Percentiles rank a stretch among this genome's conserved stretches.
phyloP scores from a whole-genome alignment of 2,797 vertebrate species.

The Chelidonichthys spinosus region DNA sequence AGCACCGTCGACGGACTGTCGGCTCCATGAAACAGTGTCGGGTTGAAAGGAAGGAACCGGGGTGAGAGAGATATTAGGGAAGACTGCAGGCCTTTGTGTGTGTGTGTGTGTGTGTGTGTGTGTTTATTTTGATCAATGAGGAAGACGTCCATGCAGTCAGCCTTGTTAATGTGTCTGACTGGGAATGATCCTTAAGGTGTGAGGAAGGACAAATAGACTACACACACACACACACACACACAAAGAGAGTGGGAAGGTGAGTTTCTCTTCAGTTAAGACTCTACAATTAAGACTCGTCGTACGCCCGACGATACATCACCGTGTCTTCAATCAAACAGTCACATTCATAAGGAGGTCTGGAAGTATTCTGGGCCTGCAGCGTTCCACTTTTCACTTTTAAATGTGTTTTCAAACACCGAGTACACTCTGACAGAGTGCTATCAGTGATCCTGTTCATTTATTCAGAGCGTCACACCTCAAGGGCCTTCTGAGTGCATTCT shows the following conservation, averaged over 20 bases:
- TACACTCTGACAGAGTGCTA: constrained; percentile 42
- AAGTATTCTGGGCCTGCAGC: constrained; percentile 27
- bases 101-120: constrained; percentile 32
- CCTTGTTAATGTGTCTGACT: constrained; percentile 71
- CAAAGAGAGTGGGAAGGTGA: constrained; percentile 14
- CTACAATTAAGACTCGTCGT: constrained; percentile 36
- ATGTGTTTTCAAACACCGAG: constrained; percentile 48
- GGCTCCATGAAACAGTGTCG: constrained; percentile 44
- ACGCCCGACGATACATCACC: constrained; percentile 1
- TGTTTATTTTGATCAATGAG: constrained; percentile 68
- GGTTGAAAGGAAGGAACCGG: constrained; percentile 53
- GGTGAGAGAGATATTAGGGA: constrained; percentile 27
- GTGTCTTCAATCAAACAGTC: constrained; percentile 13
- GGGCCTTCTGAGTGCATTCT: constrained; percentile 31
- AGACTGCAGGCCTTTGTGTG: constrained; percentile 44
- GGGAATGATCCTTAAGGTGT: constrained; percentile 58
- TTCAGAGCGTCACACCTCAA: constrained; percentile 45
- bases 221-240: not conserved
- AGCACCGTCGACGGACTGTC: constrained; percentile 41
- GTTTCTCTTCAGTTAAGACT: too few species aligned
- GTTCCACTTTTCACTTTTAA: constrained; percentile 46
- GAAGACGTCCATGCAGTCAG: constrained; percentile 59
- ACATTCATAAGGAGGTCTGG: constrained; percentile 22
- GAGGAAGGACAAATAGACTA: constrained; percentile 64
- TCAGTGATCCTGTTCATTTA: constrained; percentile 60